Evolutionary conservation across 2,797 vertebrate genomes (phyloP), one percentile per base, ranked within the genome.

Genomic region (Pitangus sulphuratus): DNA sequence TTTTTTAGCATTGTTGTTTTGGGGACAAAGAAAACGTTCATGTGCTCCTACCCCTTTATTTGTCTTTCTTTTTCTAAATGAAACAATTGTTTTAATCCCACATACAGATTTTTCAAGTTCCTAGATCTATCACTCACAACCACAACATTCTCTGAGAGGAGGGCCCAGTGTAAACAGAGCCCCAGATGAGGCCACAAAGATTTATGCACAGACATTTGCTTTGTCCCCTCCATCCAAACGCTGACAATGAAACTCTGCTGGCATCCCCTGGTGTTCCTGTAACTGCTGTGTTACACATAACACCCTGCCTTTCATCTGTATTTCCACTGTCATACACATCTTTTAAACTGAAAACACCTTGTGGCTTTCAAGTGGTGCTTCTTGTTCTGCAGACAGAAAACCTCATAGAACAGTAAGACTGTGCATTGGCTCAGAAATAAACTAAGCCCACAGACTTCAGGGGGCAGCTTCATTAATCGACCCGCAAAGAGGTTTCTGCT

Each of bases 71-170:
- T 84, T 84, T 57, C 69, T 79, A 62, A 20, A 84, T 86, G 22
- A 89, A 95, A 82, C 83, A 90, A 92, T 81, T 87, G 86, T 62
- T 92, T 82, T 61, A 91, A 62, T 95, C 30, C 74, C 7, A 18
- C 74, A 94, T 40, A 87, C 39, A 84, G 70, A 94, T 97, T 95
- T 91, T 93, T 93, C 54, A 76, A 44, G 91, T 94, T 94, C 93
- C 74, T 88, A 87, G 76, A 84, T 84, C 90, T 71, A 30, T 88
- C 56, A 44, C 82, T 93, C 83, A 88, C 58, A 84, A 86, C 88
- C 94, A 94, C 94, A 94, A n/a, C 40, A 69, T 91, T 95, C 62
- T 91, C 77, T 21, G 51, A 89, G 77, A 94, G 62, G 57, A 93
- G 83, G 28, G 53, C 39, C 56, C 76, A 86, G 66, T 37, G 31